Evolutionary conservation across 2,888 invertebrate genomes (phyloP), one percentile per base, ranked within the genome.

Genomic region (Craniophora ligustri): DNA sequence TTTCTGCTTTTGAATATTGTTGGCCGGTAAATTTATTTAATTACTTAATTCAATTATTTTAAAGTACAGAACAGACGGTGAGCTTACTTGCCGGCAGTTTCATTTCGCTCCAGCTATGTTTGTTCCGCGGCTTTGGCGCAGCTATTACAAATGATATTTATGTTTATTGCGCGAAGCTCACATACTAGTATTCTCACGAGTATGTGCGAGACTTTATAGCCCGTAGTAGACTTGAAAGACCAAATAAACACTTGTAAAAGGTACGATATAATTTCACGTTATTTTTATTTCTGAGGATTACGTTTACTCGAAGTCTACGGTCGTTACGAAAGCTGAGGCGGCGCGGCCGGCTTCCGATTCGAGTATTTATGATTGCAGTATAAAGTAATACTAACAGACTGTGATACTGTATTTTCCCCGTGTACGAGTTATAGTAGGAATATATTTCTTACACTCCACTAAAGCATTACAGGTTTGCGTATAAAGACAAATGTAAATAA

Each of bases 11-110:
- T 39, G 49, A 57, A 55, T 75, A 58, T 67, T 67, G 50, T 54
- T 49, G 53, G 44, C 35, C 31, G 28, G 35, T 49, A 50, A 60
- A 56, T 62, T 72, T 67, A 60, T 75, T 67, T 59, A 11, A 60
- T 60, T 58, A 54, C 54, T 48, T 41, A 45, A 58, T 71, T 61
- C 47, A 64, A 71, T 74, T 61, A 71, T 55, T 62, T 50, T 40
- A 47, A 62, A 70, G 40, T 49, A 65, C 34, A 50, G 49, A 48
- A 51, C 39, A 23, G 34, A 26, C 48, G 48, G 41, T 36, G 31
- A 42, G 53, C 50, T 53, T 45, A 39, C 13, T 45, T 35, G 13
- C 45, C 38, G 30, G 31, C 13, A 51, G 11, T 15, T 1, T 26
- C 21, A 23, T 60, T 49, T 32, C 15, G 36, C 45, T 40, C 15